Evolutionary conservation across 2,888 invertebrate genomes (phyloP), one percentile per base, ranked within the genome.

Genomic region (Nudaria mundana): DNA sequence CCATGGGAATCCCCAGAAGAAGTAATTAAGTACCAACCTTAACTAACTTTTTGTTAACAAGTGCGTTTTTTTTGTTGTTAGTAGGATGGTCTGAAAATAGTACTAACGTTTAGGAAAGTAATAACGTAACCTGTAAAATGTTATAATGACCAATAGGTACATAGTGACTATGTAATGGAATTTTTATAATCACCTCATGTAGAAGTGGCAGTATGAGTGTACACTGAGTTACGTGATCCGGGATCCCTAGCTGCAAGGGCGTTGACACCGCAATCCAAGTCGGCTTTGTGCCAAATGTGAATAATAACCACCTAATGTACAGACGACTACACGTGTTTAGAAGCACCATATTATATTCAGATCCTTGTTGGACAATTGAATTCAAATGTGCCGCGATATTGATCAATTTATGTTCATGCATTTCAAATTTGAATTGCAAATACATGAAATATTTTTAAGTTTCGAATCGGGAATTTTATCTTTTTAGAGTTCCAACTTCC

Each of bases 251-350:
- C 32, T 51, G 49, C 40, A 45, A 65, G 68, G 75, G 59, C 78
- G 56, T 73, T 78, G 78, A 80, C 80, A 69, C 63, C 60, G 52
- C 51, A 52, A 59, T 56, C 61, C 49, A 61, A 61, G 63, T 61
- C 61, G 64, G 69, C 68, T 56, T 59, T 66, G 73, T 75, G 81
- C 82, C 81, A 82, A 82, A 81, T 74, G 74, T 69, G 74, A 79
- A 77, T 77, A 81, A 82, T 80, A 77, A 77, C 81, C 76, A 76
- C 8, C 3, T 18, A 18, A 20, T 73, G 71, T 76, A 72, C 61
- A 67, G 71, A 67, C 75, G 63, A 65, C 59, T 5, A 57, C 61
- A 60, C 64, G 63, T 65, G 56, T 65, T 63, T 56, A 59, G 49
- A 51, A 55, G 46, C 54, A 59, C 55, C 57, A 63, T 66, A 66